A percentile compares a stretch with the other conserved stretches of the same genome.
Conservation (phyloP, 2,797 vertebrate genomes). For the Morus bassanus region DNA sequence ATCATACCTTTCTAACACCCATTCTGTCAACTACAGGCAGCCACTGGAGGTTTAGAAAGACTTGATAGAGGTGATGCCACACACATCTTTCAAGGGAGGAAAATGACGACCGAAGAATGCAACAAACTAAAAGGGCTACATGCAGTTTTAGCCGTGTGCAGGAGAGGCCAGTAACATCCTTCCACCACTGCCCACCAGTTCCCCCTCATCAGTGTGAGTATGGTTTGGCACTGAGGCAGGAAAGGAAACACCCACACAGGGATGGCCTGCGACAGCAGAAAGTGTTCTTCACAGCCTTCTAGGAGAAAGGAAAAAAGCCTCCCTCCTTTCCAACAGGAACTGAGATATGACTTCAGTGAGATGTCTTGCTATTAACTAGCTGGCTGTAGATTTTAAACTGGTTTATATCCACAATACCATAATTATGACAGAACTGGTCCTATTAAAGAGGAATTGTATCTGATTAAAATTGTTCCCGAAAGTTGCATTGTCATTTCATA, state of each 20-base stretch:
- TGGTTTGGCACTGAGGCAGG: neutral
- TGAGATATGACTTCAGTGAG: neutral
- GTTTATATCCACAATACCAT: neutral
- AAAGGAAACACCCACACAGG: neutral
- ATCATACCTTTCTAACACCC: neutral
- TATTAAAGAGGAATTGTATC: neutral
- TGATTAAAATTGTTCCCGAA: neutral
- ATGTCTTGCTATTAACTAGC: neutral
- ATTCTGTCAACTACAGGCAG: neutral
- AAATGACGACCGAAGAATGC: neutral
- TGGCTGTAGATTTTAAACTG: neutral
- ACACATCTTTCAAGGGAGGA: neutral
- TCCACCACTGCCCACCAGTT: neutral
- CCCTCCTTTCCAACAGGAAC: neutral
- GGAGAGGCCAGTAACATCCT: neutral
- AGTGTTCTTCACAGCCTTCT: neutral
- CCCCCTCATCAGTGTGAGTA: neutral
- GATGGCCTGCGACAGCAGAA: fast-evolving
- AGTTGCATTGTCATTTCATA: neutral
- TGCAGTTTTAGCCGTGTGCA: neutral
- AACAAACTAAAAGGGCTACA: neutral
- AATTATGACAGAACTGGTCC: neutral
- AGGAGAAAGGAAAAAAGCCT: neutral
- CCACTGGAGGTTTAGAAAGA: neutral
- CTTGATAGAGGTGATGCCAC: neutral